A percentile compares a stretch with the other conserved stretches of the same genome.
Conservation (phyloP, 2,888 invertebrate genomes). For the Polydrusus tereticollis region DNA sequence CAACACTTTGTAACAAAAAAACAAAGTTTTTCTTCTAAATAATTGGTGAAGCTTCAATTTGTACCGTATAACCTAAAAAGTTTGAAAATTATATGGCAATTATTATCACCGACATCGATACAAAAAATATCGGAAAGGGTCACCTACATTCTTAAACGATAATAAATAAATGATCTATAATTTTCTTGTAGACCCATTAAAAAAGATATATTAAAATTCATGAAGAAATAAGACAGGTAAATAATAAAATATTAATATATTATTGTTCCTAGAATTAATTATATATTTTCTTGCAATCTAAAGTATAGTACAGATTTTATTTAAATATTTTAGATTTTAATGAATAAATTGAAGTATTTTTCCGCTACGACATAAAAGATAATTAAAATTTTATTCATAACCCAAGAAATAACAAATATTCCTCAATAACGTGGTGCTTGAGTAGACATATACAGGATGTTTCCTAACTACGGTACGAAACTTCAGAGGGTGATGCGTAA, state of each 20-base stretch:
- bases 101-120: not conserved
- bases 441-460: no score
- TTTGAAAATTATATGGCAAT: conserved; percentile 1
- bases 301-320: no score
- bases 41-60: not conserved
- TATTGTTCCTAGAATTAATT: no score
- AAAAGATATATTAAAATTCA: not conserved
- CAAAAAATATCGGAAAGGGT: not conserved
- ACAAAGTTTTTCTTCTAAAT: conserved; percentile 1
- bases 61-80: not conserved
- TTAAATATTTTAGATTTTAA: no score
- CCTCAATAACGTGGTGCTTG: no score
- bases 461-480: no score
- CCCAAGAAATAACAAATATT: no score
- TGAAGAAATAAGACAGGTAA: not conserved
- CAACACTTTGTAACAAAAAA: not conserved
- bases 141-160: conserved; percentile 1
- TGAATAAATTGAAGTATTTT: no score
- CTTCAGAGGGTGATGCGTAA: no score
- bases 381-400: no score
- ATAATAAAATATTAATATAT: not conserved
- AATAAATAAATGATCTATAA: not conserved
- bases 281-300: no score
- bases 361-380: no score
- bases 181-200: not conserved